phyloP scores from a whole-genome alignment of 2,113 vertebrate genomes.

The Pipra filicauda region DNA sequence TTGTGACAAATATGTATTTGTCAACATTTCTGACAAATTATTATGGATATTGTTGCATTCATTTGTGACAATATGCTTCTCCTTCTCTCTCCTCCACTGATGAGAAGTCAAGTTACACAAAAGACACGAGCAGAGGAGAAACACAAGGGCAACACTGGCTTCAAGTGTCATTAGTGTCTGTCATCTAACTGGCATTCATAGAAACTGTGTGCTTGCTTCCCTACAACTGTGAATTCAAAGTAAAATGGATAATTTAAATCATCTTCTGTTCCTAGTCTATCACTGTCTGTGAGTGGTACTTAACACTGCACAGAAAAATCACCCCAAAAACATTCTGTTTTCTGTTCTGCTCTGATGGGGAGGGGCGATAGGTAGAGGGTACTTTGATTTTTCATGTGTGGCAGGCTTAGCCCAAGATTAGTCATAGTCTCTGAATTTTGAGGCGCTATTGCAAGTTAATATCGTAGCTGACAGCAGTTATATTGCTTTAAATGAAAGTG shows the following conservation, averaged over 20 bases:
- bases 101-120: background rate
- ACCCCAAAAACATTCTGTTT: background rate
- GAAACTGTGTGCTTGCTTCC: background rate
- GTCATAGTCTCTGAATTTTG: background rate
- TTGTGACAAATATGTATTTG: background rate
- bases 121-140: background rate
- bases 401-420: background rate
- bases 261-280: background rate
- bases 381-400: background rate
- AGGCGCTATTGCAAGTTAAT: background rate
- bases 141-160: background rate
- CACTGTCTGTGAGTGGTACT: background rate
- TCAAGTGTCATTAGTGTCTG: background rate
- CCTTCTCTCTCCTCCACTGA: background rate
- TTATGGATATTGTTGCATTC: background rate
- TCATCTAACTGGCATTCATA: background rate
- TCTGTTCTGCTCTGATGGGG: background rate
- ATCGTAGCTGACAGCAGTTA: background rate
- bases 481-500: background rate
- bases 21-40: background rate
- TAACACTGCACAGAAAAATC: background rate
- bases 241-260: background rate
- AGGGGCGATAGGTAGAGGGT: accelerated
- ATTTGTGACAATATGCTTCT: background rate
- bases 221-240: background rate